A percentile compares a stretch with the other conserved stretches of the same genome.
phyloP scores from a whole-genome alignment of 2,797 vertebrate genomes.

The Decapterus maruadsi region DNA sequence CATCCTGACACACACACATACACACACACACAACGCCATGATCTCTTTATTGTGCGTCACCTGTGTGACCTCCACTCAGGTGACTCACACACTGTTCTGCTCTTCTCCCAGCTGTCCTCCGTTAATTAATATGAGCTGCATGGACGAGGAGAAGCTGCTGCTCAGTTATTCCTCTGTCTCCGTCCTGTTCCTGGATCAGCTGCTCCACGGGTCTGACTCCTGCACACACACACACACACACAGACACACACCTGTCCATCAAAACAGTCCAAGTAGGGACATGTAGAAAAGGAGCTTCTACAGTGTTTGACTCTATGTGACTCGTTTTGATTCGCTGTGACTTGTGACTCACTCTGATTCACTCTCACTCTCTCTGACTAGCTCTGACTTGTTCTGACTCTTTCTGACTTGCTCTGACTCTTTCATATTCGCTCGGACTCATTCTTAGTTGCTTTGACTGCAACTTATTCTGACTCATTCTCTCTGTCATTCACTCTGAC shows the following conservation, averaged over 20 bases:
- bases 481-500: no score
- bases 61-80: constrained; percentile 59
- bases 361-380: no score
- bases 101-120: constrained; percentile 68
- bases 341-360: no score
- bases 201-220: no score
- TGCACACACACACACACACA: background rate
- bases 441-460: no score
- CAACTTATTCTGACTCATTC: no score
- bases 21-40: constrained; percentile 13
- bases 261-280: background rate
- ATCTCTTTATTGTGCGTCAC: constrained; percentile 67
- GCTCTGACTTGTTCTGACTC: no score
- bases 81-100: constrained; percentile 55
- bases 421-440: no score
- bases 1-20: constrained; percentile 34
- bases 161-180: constrained; percentile 46
- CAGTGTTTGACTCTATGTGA: no score
- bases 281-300: no score
- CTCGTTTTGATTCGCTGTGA: no score
- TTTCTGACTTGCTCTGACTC: no score
- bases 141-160: constrained; percentile 29
- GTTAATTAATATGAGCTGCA: constrained; percentile 63
- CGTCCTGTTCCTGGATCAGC: constrained; percentile 5
- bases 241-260: constrained; percentile 3